Evolutionary conservation across 2,113 vertebrate species (phyloP).

Genomic region (Odocoileus hemionus): DNA sequence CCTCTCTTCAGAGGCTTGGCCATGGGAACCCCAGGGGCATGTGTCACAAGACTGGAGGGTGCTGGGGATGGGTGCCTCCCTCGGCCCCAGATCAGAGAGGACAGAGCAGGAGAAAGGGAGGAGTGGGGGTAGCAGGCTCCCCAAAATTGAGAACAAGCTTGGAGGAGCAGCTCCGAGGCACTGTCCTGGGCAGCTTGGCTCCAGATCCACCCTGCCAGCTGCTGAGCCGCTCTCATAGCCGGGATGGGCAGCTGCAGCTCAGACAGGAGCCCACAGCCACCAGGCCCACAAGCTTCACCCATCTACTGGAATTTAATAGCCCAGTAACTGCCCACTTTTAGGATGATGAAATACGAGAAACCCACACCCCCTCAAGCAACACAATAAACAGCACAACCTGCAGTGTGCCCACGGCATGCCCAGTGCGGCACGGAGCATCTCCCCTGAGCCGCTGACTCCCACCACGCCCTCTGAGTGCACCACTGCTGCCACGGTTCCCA

Average conservation of each 20-base stretch:
- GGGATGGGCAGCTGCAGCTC: rapidly evolving
- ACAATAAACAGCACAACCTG: background rate
- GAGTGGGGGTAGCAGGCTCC: too few species aligned
- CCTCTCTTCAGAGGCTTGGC: background rate
- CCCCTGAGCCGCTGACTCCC: background rate
- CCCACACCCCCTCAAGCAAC: background rate
- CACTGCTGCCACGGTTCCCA: rapidly evolving
- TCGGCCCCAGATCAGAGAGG: background rate
- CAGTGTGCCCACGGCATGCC: too few species aligned
- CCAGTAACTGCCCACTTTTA: background rate
- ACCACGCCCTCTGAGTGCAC: background rate
- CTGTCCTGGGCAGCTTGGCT: rapidly evolving
- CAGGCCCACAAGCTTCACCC: background rate
- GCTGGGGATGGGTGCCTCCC: rapidly evolving
- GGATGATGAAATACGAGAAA: background rate
- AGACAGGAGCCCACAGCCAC: background rate
- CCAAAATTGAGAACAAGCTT: background rate
- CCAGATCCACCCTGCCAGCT: rapidly evolving
- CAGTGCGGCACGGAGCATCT: background rate
- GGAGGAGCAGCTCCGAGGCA: rapidly evolving
- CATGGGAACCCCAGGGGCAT: background rate
- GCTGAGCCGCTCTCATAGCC: rapidly evolving
- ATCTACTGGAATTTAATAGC: background rate
- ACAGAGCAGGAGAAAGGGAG: background rate
- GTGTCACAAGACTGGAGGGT: background rate